Evolutionary conservation across 2,113 vertebrate genomes (phyloP).

Genomic region (Butastur rufipennis): DNA sequence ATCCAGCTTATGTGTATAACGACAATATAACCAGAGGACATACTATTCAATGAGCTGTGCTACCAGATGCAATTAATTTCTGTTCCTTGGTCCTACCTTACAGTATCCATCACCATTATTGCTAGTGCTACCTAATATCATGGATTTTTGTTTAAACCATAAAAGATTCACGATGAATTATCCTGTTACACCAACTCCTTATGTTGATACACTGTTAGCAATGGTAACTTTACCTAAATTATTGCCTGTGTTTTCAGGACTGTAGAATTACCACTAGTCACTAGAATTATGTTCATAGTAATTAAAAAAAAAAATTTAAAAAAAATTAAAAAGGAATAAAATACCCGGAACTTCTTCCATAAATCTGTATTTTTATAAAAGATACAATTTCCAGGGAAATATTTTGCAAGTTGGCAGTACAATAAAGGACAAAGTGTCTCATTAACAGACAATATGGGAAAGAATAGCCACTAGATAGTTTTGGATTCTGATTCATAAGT

Average conservation of each 20-base stretch:
- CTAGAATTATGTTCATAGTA: neutral
- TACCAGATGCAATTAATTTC: neutral
- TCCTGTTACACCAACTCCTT: neutral
- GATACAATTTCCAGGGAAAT: neutral
- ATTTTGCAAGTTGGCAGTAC: neutral
- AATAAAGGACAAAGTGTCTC: neutral
- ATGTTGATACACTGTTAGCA: neutral
- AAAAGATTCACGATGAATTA: neutral
- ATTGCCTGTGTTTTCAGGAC: neutral
- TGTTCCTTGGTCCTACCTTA: neutral
- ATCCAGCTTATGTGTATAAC: neutral
- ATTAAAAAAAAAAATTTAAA: neutral
- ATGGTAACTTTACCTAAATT: neutral
- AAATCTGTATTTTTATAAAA: neutral
- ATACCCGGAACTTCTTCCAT: neutral
- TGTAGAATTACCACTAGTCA: neutral
- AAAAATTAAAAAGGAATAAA: neutral
- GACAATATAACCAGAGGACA: neutral
- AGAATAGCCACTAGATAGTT: neutral
- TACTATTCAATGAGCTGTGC: neutral
- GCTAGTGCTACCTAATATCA: neutral
- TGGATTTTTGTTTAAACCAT: neutral
- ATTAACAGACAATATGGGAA: neutral
- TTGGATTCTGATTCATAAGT: neutral
- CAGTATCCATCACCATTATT: neutral